Conservation (phyloP, 2,888 invertebrate genomes). For the Drosophila falleni region DNA sequence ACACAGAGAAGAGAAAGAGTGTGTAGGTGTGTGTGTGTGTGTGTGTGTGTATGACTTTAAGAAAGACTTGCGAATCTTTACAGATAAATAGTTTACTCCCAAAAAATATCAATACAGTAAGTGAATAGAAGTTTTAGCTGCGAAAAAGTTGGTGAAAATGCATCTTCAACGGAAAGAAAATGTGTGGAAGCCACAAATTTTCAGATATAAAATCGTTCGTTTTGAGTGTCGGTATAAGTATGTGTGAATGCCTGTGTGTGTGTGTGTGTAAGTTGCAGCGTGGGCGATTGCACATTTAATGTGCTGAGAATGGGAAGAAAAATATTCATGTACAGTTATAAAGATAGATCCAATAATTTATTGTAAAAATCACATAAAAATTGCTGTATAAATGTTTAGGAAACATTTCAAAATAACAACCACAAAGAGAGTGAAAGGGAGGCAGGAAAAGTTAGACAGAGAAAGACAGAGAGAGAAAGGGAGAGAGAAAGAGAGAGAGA, state of each 20-base stretch:
- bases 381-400: slow-evolving; percentile 63
- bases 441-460: slow-evolving; percentile 21
- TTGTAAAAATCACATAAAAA: slow-evolving; percentile 63
- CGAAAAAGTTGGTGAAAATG: slow-evolving; percentile 44
- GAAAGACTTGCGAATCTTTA: slow-evolving; percentile 21
- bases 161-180: slow-evolving; percentile 35
- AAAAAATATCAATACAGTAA: not conserved
- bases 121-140: slow-evolving; percentile 6
- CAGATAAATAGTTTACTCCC: slow-evolving; percentile 1
- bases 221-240: slow-evolving; percentile 9
- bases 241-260: slow-evolving; percentile 13
- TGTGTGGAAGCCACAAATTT: slow-evolving; percentile 32
- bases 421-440: slow-evolving; percentile 24
- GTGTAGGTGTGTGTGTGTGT: slow-evolving; percentile 4
- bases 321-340: slow-evolving; percentile 37
- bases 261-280: slow-evolving; percentile 25
- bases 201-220: slow-evolving; percentile 10
- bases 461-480: slow-evolving; percentile 17
- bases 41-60: slow-evolving; percentile 9
- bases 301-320: slow-evolving; percentile 23
- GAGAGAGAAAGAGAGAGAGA: slow-evolving; percentile 7
- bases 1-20: slow-evolving; percentile 5
- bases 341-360: slow-evolving; percentile 55
- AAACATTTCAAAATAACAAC: slow-evolving; percentile 59
- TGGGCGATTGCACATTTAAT: slow-evolving; percentile 53